Evolutionary conservation across 2,888 invertebrate genomes (phyloP).

Genomic region (Perizoma affinitatum): DNA sequence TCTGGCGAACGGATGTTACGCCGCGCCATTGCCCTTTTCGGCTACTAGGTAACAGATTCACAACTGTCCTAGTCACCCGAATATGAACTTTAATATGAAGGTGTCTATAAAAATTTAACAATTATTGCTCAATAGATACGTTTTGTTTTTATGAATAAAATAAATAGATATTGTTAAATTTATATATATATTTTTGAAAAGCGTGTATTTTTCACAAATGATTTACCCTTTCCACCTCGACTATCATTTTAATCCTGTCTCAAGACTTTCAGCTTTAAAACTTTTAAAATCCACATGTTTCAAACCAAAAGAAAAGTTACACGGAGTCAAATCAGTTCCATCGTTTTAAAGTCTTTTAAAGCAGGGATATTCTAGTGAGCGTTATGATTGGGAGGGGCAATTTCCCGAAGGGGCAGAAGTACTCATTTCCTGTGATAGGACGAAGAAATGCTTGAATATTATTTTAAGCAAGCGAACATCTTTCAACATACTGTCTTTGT

Average conservation of each 20-base stretch:
- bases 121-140: no score
- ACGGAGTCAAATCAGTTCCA: conserved; percentile 70
- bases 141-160: no score
- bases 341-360: conserved; percentile 74
- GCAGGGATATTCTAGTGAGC: conserved; percentile 70
- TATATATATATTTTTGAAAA: no score
- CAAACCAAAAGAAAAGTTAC: conserved; percentile 47
- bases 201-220: no score
- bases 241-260: not conserved
- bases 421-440: conserved; percentile 77
- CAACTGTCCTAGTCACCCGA: conserved; percentile 4
- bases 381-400: conserved; percentile 80
- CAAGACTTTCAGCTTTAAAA: conserved; percentile 14
- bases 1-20: conserved; percentile 59
- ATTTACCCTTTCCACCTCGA: no score
- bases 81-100: not conserved
- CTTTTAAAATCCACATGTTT: conserved; percentile 23
- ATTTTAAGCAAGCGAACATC: conserved; percentile 77
- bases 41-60: conserved; percentile 5
- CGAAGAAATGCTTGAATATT: conserved; percentile 72
- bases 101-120: no score
- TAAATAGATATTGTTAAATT: no score
- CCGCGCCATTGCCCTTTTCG: conserved; percentile 15
- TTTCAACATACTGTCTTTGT: conserved; percentile 69
- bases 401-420: conserved; percentile 78